Conservation (phyloP, 2,888 invertebrate species). For the Eutolmus rufibarbis region DNA sequence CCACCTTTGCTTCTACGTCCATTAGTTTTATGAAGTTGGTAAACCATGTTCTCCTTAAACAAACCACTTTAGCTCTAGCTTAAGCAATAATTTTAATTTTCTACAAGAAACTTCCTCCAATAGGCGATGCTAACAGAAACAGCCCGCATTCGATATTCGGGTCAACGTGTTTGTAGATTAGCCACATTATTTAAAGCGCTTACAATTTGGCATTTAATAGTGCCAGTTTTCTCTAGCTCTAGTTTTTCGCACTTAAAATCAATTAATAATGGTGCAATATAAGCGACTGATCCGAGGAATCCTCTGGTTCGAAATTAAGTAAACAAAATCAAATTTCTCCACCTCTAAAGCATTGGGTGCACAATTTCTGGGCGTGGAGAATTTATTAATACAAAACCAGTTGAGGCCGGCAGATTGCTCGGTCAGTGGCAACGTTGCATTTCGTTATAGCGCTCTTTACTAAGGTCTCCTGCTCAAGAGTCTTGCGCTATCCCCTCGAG, state of each 20-base stretch:
- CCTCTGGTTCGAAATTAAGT: neutral
- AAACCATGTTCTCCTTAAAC: too few relatives aligned
- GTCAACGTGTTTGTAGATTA: neutral
- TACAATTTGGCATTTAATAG: neutral
- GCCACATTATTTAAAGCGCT: neutral
- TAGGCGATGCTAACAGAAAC: neutral
- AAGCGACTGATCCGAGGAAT: neutral
- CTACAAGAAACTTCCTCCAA: neutral
- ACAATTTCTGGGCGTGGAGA: neutral
- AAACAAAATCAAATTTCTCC: neutral
- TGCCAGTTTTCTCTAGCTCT: neutral
- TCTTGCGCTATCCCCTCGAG: neutral
- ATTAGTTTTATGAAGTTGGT: too few relatives aligned
- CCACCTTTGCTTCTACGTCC: too few relatives aligned
- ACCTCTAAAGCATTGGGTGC: neutral
- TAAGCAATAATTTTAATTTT: neutral
- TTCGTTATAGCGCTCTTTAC: neutral
- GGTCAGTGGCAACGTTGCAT: neutral
- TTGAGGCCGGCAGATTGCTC: neutral
- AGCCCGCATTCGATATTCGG: neutral
- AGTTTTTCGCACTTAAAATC: neutral
- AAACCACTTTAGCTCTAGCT: neutral
- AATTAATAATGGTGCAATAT: neutral
- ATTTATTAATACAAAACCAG: neutral
- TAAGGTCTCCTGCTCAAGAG: neutral